Percentiles rank a stretch among this genome's conserved stretches.
Conservation (phyloP, 35 echinoderm and acorn worm genomes). For the Ophiothrix spiculata region DNA sequence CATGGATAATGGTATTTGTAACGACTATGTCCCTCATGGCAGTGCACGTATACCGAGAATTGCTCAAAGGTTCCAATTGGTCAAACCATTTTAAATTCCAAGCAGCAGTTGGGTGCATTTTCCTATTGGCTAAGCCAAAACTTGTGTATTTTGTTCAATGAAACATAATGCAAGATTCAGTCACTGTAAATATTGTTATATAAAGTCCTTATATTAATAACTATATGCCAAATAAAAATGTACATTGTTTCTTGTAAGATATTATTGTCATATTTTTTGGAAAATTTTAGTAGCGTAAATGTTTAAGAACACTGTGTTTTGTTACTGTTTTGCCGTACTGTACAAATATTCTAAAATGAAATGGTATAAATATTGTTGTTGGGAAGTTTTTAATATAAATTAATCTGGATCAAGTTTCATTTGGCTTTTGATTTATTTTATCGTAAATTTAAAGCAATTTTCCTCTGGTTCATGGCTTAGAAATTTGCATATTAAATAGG, state of each 20-base stretch:
- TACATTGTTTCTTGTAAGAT: neutral
- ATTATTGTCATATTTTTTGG: neutral
- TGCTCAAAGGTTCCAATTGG: neutral
- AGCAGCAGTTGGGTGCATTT: no score
- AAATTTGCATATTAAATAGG: no score
- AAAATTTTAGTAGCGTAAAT: neutral
- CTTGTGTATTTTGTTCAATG: neutral
- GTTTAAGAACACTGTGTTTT: neutral
- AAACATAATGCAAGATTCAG: neutral
- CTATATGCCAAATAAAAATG: neutral
- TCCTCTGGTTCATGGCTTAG: no score
- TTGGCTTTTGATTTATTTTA: no score
- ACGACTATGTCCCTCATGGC: no score
- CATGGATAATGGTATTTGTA: no score
- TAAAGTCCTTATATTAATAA: conserved; percentile 11
- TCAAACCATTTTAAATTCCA: neutral
- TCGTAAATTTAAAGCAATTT: no score
- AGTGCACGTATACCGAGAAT: neutral
- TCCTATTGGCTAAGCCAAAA: neutral
- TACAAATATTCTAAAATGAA: no score
- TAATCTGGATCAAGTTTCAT: no score
- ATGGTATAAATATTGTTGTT: no score
- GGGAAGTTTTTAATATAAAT: no score
- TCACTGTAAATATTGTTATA: conserved; percentile 3
- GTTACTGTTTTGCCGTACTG: no score